These are phyloP conservation scores for Arion vulgaris DNA, from an alignment of 1,140 invertebrate genomes.

Conservation along the genomic window DNA sequence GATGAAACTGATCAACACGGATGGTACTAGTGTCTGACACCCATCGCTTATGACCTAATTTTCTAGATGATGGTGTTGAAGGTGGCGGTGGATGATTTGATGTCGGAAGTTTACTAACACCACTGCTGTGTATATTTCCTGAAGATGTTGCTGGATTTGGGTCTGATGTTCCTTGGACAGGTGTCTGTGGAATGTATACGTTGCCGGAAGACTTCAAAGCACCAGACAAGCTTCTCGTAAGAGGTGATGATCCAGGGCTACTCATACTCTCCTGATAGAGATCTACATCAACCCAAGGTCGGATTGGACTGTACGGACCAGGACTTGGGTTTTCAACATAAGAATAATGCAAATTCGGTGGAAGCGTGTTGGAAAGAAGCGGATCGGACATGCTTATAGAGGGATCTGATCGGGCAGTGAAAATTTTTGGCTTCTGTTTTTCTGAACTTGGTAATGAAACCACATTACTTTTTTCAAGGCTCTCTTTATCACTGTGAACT, in stretches of 20 bases:
- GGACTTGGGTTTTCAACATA: background rate
- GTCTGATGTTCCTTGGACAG: background rate
- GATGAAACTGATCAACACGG: background rate
- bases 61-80: background rate
- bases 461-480: background rate
- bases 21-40: conserved; percentile 33
- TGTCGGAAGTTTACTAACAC: background rate
- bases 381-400: background rate
- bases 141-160: background rate
- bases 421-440: background rate
- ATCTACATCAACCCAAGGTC: conserved; percentile 2
- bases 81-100: background rate
- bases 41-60: conserved; percentile 38
- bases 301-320: background rate
- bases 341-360: background rate
- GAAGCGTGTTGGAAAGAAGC: background rate
- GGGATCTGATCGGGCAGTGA: conserved; percentile 14
- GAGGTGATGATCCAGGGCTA: conserved; percentile 16
- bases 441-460: background rate
- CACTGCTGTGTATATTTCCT: background rate
- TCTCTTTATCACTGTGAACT: background rate
- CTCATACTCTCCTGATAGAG: background rate
- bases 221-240: background rate
- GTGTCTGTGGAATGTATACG: background rate
- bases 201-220: background rate